phyloP scores from a whole-genome alignment of 2,113 vertebrate species.

The Sisor rabdophorus region DNA sequence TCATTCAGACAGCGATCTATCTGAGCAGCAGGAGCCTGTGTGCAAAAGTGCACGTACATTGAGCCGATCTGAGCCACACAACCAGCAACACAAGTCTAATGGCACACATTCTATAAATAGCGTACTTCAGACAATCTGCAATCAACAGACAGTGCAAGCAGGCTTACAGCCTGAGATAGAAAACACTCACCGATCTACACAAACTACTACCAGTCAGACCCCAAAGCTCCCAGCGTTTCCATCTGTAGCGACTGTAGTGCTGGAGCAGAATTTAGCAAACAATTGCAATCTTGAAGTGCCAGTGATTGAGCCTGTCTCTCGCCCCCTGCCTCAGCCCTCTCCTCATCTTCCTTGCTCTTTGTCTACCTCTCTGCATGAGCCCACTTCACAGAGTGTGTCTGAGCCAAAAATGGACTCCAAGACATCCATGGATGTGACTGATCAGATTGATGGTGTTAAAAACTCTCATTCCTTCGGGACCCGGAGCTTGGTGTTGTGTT shows the following conservation, averaged over 20 bases:
- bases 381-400: conserved; percentile 34
- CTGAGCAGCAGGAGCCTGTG: conserved; percentile 76
- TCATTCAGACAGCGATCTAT: conserved; percentile 90
- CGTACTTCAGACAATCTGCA: conserved; percentile 70
- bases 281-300: conserved; percentile 42
- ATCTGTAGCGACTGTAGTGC: conserved; percentile 58
- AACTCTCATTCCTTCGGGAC: conserved; percentile 49
- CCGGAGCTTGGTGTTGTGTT: conserved; percentile 32
- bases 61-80: conserved; percentile 64
- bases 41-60: conserved; percentile 55
- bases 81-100: conserved; percentile 68
- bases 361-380: conserved; percentile 38
- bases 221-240: conserved; percentile 42
- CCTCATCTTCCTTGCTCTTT: conserved; percentile 53
- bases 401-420: conserved; percentile 42
- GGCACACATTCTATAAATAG: conserved; percentile 80
- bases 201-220: conserved; percentile 36
- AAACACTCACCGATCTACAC: conserved; percentile 15
- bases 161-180: background rate
- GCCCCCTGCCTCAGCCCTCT: conserved; percentile 51
- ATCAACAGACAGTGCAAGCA: background rate
- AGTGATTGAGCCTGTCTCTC: conserved; percentile 44
- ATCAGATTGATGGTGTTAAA: conserved; percentile 47
- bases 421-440: conserved; percentile 41
- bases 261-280: conserved; percentile 53